Conservation (phyloP, 2,888 invertebrate species). For the Leptogaster cylindrica region DNA sequence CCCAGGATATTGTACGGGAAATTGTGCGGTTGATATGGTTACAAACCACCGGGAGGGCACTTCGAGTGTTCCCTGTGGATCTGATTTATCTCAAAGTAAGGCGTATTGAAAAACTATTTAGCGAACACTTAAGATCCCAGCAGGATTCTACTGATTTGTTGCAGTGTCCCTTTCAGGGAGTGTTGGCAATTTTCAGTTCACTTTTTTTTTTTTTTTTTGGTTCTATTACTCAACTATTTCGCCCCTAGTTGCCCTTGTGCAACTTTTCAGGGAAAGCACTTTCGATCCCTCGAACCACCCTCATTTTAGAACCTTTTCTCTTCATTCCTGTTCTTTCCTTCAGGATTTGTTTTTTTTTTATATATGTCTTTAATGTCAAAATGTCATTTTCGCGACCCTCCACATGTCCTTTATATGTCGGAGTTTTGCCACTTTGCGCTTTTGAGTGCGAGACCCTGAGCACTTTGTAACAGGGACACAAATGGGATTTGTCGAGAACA, state of each 20-base stretch:
- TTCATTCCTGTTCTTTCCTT: no score
- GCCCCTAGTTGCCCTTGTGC: constrained; percentile 8
- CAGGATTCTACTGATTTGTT: constrained; percentile 49
- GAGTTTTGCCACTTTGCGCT: constrained; percentile 40
- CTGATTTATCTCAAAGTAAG: constrained; percentile 35
- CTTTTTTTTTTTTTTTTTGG: not conserved
- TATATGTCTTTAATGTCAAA: constrained; percentile 41
- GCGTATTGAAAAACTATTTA: constrained; percentile 44
- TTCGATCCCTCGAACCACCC: constrained; percentile 18
- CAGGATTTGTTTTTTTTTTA: constrained; percentile 5
- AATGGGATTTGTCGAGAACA: constrained; percentile 31
- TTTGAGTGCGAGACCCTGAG: constrained; percentile 20
- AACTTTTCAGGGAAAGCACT: constrained; percentile 34
- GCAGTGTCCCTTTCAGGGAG: constrained; percentile 30
- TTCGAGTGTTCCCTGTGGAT: constrained; percentile 17
- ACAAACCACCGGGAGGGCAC: constrained; percentile 15
- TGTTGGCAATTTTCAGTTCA: constrained; percentile 28
- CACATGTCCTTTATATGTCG: not conserved
- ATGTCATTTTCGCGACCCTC: constrained; percentile 44
- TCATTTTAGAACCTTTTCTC: constrained; percentile 18
- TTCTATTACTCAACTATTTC: no score
- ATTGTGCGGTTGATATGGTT: constrained; percentile 37
- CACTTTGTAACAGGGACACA: constrained; percentile 24
- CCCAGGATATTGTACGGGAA: constrained; percentile 8
- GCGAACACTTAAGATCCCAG: constrained; percentile 54